Percentiles rank a stretch among this genome's conserved stretches.
Conservation (phyloP, 2,113 vertebrate species). For the Bos indicus region DNA sequence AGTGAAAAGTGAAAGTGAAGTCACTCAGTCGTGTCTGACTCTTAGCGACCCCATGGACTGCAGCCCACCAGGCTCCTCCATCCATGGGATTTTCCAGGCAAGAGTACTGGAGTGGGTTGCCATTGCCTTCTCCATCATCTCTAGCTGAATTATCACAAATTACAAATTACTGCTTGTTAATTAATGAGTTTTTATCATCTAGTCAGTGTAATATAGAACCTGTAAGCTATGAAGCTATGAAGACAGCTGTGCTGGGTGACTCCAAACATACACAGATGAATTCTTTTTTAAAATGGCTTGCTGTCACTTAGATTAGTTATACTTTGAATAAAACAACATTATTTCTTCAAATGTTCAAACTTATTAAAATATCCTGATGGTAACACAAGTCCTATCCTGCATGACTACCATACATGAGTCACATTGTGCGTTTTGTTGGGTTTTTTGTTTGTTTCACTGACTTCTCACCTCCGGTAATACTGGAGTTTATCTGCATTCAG, state of each 20-base stretch:
- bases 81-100: too few species aligned
- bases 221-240: background rate
- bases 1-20: too few species aligned
- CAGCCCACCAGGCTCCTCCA: too few species aligned
- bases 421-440: background rate
- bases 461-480: background rate
- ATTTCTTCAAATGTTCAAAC: background rate
- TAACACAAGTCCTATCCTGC: background rate
- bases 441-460: background rate
- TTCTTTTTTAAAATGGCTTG: background rate
- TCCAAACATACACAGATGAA: background rate
- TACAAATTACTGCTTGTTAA: background rate
- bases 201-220: background rate
- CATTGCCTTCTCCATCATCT: too few species aligned
- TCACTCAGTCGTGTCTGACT: accelerated
- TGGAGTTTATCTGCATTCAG: background rate
- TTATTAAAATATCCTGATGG: background rate
- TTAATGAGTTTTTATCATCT: background rate
- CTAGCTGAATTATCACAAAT: background rate
- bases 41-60: too few species aligned
- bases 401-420: background rate
- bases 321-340: background rate
- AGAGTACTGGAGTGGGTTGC: too few species aligned
- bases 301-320: background rate
- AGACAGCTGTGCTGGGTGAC: background rate